phyloP scores from a whole-genome alignment of 2,113 vertebrate genomes.

The Prolemur simus region DNA sequence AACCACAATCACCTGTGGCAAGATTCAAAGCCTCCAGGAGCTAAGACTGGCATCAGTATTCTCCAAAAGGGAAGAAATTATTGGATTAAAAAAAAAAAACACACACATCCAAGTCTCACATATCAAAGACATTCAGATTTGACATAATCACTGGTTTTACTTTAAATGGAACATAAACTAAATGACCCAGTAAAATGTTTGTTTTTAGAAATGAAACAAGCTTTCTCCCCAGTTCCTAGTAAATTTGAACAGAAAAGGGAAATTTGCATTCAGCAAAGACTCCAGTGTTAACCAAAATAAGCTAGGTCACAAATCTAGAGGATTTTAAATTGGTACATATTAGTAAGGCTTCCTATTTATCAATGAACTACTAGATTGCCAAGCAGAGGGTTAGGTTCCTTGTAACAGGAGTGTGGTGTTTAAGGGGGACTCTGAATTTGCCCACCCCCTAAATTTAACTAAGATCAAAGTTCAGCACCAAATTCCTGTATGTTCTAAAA shows the following conservation, averaged over 20 bases:
- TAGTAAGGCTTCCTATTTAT: background rate
- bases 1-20: background rate
- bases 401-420: background rate
- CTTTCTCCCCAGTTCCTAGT: background rate
- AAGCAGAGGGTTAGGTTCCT: background rate
- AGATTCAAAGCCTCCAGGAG: background rate
- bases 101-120: background rate
- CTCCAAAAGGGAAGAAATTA: background rate
- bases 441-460: background rate
- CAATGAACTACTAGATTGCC: background rate
- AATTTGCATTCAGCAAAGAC: background rate
- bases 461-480: background rate
- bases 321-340: background rate
- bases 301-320: background rate
- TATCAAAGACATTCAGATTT: background rate
- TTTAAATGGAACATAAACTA: slow-evolving; percentile 40
- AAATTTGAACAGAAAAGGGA: slow-evolving; percentile 16
- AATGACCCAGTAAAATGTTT: slow-evolving; percentile 38
- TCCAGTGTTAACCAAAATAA: background rate
- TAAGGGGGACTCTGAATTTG: background rate
- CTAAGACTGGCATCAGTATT: background rate
- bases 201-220: slow-evolving; percentile 37
- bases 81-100: background rate
- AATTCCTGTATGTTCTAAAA: background rate
- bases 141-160: slow-evolving; percentile 38